Base-by-base conservation (phyloP, 2,888 invertebrate species). In the Cataglyphis albicans region DNA sequence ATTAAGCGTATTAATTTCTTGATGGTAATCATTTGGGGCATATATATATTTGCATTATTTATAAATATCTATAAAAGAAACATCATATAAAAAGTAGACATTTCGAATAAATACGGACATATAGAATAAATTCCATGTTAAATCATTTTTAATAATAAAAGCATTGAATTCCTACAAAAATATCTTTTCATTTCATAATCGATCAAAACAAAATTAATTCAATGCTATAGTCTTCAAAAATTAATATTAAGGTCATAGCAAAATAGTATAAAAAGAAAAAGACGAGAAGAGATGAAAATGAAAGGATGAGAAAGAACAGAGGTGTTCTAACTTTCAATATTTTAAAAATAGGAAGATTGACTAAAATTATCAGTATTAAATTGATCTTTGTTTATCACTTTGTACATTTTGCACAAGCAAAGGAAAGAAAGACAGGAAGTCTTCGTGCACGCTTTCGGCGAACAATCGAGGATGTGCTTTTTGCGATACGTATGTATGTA, bases 231-330 rank as follows among this genome's bases (percentile, higher is more conserved):
- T 92, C 90, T 90, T 92, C 91, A 91, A 92, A 92, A 93, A n/a
- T n/a, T n/a, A n/a, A 91, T 93, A 93, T 93, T 92, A 93, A 93
- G 93, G 93, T 93, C 93, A 93, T 87, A 89, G 92, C 93, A 93
- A 92, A 93, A 44, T 93, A 93, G 93, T 93, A 93, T 92, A 92
- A 90, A 84, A 83, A 86, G 21, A 63, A 55, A 18, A 38, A 38
- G 29, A 29, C 29, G 29, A 29, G 1, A 29, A 29, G 29, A 29
- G 29, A 29, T 1, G 29, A 29, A 44, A 83, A 70, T 65, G 85
- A 82, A 85, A 3, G 35, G 35, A 55, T 38, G 15, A 18, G 21
- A 15, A 72, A 18, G 38, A 72, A 57, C 5, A 25, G 89, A 89
- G 86, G 18, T 91, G 91, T 90, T 91, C 91, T 92, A 90, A 93